These are phyloP conservation scores for Arothron firmamentum DNA, from an alignment of 2,113 vertebrate genomes.

Conservation along the genomic window DNA sequence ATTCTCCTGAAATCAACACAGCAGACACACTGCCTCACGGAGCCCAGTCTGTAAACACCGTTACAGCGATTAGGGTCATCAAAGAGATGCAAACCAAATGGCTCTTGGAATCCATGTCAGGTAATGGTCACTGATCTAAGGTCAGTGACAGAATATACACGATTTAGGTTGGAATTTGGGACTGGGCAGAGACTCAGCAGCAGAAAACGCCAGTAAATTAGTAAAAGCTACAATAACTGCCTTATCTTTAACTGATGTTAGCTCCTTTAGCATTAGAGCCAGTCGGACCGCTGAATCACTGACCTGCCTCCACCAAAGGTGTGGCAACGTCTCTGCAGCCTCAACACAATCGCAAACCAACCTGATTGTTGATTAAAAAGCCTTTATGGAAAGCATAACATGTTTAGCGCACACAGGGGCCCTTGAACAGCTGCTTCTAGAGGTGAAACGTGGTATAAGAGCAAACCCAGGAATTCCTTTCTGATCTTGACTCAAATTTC, in stretches of 20 bases:
- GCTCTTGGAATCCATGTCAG: neutral
- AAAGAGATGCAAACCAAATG: constrained; percentile 5
- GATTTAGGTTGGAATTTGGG: neutral
- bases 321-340: no score
- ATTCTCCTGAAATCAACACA: constrained; percentile 38
- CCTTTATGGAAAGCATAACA: no score
- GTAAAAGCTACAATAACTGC: neutral
- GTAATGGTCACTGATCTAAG: neutral
- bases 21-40: constrained; percentile 30
- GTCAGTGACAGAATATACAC: neutral
- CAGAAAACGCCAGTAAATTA: neutral
- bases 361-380: no score
- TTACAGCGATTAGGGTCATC: constrained; percentile 19
- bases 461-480: no score
- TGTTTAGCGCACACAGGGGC: no score
- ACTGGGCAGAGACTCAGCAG: no score
- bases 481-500: no score
- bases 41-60: constrained; percentile 40
- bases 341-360: no score
- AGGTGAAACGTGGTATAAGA: no score
- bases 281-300: neutral
- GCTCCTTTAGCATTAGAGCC: no score
- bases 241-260: neutral
- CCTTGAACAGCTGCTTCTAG: no score
- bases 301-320: no score